Evolutionary conservation across 2,113 vertebrate genomes (phyloP).

Genomic region (Pterophyllum scalare): DNA sequence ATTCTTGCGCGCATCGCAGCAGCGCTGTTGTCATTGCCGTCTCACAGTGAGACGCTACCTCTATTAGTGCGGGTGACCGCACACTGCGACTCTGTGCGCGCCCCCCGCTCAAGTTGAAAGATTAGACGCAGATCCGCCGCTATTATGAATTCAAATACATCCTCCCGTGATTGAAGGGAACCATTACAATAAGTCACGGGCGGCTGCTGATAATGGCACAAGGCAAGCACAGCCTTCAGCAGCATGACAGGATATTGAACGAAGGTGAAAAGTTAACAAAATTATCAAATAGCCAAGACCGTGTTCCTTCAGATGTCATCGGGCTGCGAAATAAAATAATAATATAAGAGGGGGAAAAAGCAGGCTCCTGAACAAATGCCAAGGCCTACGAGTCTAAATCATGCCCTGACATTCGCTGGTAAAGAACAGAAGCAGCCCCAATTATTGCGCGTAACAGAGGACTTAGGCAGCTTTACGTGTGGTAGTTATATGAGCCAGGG

Average conservation of each 20-base stretch:
- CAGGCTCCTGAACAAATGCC: background rate
- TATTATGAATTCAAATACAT: constrained; percentile 77
- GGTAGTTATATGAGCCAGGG: background rate
- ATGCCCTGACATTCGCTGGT: background rate
- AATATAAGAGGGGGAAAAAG: background rate
- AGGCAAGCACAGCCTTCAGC: constrained; percentile 60
- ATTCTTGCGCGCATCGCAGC: background rate
- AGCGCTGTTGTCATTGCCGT: constrained; percentile 46
- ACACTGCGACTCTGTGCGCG: constrained; percentile 46
- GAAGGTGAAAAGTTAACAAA: constrained; percentile 78
- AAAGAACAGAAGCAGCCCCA: background rate
- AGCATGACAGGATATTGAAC: constrained; percentile 71
- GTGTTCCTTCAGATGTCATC: constrained; percentile 45
- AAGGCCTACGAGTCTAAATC: background rate
- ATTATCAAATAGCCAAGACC: constrained; percentile 63
- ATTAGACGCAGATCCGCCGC: constrained; percentile 73
- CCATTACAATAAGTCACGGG: constrained; percentile 77
- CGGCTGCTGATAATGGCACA: constrained; percentile 71
- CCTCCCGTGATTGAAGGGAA: constrained; percentile 77
- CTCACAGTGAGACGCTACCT: constrained; percentile 59
- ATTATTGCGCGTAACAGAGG: background rate
- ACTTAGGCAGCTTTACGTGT: background rate
- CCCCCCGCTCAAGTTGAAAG: constrained; percentile 56
- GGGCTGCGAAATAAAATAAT: constrained; percentile 34
- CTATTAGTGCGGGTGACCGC: constrained; percentile 67